Base-by-base conservation (phyloP, 2,113 vertebrate genomes). In the Chloropsis cyanopogon region DNA sequence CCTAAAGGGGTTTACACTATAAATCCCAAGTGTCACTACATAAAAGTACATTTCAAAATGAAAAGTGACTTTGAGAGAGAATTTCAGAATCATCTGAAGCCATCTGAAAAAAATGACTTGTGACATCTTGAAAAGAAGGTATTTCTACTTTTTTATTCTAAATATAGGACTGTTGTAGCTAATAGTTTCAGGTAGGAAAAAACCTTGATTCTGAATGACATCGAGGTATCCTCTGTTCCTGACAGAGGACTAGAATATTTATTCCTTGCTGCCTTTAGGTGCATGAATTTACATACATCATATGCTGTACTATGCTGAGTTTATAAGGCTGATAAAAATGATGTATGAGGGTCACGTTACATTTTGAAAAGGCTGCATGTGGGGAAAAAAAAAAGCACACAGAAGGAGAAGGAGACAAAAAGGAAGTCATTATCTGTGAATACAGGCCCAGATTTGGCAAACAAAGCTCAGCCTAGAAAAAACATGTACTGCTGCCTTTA, bases 361-460 rank as follows among this genome's bases (percentile, higher is more conserved):
- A 24, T 73, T 94, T 90, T 93, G 72, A 93, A 97, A 88, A 81
- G 82, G 66, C 21, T 2, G 2, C 2, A 1, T 52, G 22, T 26
- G 35, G 31, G 20, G n/a, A 10, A 21, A 28, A 65, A 16, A n/a
- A 72, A 72, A 78, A 50, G 7, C 24, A 7, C 47, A 35, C 46
- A 82, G 81, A 65, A 81, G 35, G 70, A 95, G 75, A 93, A 90
- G 5, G 68, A 86, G 79, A 90, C 72, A 81, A 95, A 96, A 93
- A 84, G 64, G 79, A 93, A 80, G 86, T 73, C 29, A 88, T 90
- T 88, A 92, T 94, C 79, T 94, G 71, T 78, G 69, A 94, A 93
- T 92, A 91, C 84, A 91, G 93, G n/a, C 59, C 71, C 71, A 85
- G 85, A 88, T 93, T 85, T 91, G 87, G 85, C 90, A 94, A 94